A percentile compares a stretch with the other conserved stretches of the same genome.
Evolutionary conservation across 1,140 invertebrate species (phyloP).

Genomic region (Hyphantria cunea): DNA sequence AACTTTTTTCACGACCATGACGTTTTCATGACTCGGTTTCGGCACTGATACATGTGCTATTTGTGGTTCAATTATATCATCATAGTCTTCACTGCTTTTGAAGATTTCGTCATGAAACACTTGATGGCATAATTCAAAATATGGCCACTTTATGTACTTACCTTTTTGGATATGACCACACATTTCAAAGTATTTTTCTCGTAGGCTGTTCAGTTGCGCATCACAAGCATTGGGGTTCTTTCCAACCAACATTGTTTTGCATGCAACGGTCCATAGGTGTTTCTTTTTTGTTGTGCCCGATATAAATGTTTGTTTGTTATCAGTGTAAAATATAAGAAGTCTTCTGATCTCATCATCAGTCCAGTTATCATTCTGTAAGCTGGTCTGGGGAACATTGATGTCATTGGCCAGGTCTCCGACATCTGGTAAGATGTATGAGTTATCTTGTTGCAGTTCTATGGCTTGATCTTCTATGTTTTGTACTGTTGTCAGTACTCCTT

Average conservation of each 20-base stretch:
- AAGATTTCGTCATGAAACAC: constrained; percentile 58
- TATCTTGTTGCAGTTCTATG: constrained; percentile 30
- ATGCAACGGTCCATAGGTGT: constrained; percentile 67
- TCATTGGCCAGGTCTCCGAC: constrained; percentile 18
- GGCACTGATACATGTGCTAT: constrained; percentile 35
- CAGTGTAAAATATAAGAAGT: constrained; percentile 66
- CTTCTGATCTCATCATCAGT: constrained; percentile 57
- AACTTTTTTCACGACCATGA: constrained; percentile 49
- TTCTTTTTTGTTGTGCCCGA: constrained; percentile 54
- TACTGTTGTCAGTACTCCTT: constrained; percentile 40
- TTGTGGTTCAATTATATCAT: not conserved
- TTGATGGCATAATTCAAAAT: constrained; percentile 58
- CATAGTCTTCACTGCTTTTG: constrained; percentile 30
- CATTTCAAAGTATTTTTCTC: constrained; percentile 51
- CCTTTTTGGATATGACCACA: constrained; percentile 46
- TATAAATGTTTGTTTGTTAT: constrained; percentile 66
- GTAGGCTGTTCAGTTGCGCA: constrained; percentile 52
- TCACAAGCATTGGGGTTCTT: constrained; percentile 60
- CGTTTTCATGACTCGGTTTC: constrained; percentile 37
- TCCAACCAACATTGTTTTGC: constrained; percentile 61
- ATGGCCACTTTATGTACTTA: constrained; percentile 43
- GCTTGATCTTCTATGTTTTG: constrained; percentile 33
- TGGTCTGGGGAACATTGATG: constrained; percentile 39
- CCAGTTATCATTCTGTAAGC: constrained; percentile 48
- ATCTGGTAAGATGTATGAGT: constrained; percentile 8